Base-by-base conservation (phyloP, 2,888 invertebrate species). In the Brachyptera putata region DNA sequence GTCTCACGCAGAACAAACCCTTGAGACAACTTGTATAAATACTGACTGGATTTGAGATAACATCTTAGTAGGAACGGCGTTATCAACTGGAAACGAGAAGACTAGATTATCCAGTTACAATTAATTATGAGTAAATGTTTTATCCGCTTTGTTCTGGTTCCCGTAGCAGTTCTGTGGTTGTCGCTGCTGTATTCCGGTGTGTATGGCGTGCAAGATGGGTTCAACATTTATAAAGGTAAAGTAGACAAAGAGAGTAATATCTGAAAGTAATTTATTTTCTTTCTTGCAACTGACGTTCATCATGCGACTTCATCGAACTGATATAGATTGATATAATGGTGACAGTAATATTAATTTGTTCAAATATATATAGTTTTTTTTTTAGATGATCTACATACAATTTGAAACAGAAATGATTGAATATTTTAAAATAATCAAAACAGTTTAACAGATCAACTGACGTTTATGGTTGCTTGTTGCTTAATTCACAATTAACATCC, bases 201-300 rank as follows among this genome's bases (percentile, higher is more conserved):
- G 30, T 7, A 4, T 5, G 43, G 37, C 22, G 48, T 37, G 4
- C 49, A 46, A 21, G 61, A 61, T 22, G 61, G 61, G 7, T 61
- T 43, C 30, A 61, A 61, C 57, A 37, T 61, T 7, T 61, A 61
- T 25, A 61, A 61, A 61, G 61, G 61, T 61, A 1, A 2, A 50
- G 24, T 13, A 1, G 2, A 16, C 13, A 30, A 30, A 5, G 30
- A 5, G 5, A 30, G 7, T 30, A 7, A 5, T n/a, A 11, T 30
- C 30, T 11, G 11, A 30, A 5, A 30, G 30, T 30, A 11, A 5
- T 30, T n/a, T n/a, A n/a, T n/a, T 30, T 5, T 30, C 7, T 30
- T 11, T 30, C 30, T 30, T 7, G 30, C 7, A 7, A 7, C 7
- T 30, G 30, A 30, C 7, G 5, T 30, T 30, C 7, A 30, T 11